Conservation (phyloP, 2,888 invertebrate genomes). For the Trilocha varians region DNA sequence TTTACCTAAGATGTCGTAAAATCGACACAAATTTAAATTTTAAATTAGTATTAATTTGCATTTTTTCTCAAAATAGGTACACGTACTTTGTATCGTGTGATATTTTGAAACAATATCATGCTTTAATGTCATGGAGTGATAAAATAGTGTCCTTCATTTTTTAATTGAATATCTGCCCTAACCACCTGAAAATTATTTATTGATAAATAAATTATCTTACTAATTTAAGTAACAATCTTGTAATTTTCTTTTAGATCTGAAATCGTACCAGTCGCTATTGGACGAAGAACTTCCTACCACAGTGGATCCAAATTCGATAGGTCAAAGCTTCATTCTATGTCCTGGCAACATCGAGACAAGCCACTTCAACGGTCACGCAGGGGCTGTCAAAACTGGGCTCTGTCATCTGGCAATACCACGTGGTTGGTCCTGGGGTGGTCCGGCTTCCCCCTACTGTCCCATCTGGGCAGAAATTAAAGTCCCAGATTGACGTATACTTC, state of each 20-base stretch:
- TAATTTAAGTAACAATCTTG: neutral
- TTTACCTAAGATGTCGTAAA: no score
- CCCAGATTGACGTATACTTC: constrained; percentile 50
- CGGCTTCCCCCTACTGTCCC: constrained; percentile 82
- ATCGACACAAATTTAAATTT: no score
- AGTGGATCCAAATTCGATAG: constrained; percentile 36
- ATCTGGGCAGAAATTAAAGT: constrained; percentile 80
- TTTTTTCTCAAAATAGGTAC: no score
- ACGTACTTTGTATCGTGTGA: no score
- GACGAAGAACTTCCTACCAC: constrained; percentile 44
- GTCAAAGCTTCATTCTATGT: constrained; percentile 43
- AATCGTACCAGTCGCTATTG: constrained; percentile 44
- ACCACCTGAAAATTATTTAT: no score
- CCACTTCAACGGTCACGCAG: constrained; percentile 68
- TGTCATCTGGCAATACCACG: constrained; percentile 85
- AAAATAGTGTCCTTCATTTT: no score
- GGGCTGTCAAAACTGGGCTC: constrained; percentile 79
- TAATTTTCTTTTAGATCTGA: constrained; percentile 41
- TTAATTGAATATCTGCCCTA: no score
- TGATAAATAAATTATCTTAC: no score
- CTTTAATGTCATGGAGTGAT: no score
- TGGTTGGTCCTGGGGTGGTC: constrained; percentile 89
- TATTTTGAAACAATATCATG: no score
- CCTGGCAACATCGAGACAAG: constrained; percentile 35
- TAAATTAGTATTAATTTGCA: no score